Percentiles rank a stretch among this genome's conserved stretches.
phyloP scores from a whole-genome alignment of 2,797 vertebrate genomes.

The Arctocebus calabarensis region DNA sequence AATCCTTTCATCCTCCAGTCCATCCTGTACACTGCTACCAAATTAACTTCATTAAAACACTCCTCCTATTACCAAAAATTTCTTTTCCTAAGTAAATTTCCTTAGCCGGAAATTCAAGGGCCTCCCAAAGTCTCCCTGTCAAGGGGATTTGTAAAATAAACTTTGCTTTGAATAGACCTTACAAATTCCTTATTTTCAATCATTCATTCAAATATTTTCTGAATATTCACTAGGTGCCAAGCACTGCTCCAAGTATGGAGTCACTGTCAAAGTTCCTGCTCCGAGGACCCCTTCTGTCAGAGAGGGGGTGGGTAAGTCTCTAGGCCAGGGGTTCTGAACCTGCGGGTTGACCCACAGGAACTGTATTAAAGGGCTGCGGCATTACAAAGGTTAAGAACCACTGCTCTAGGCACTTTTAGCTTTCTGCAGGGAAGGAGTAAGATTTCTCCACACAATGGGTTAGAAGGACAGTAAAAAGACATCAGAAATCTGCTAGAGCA shows the following conservation, averaged over 20 bases:
- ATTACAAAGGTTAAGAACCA: too few species aligned
- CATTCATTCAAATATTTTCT: slow-evolving; percentile 26
- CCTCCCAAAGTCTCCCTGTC: slow-evolving; percentile 39
- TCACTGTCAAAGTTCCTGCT: background rate
- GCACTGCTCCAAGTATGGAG: background rate
- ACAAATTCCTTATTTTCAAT: slow-evolving; percentile 7
- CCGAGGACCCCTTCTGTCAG: background rate
- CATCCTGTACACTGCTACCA: background rate
- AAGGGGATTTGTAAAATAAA: slow-evolving; percentile 37
- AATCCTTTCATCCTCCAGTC: background rate
- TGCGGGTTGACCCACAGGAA: too few species aligned
- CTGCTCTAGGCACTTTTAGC: background rate
- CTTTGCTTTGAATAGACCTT: background rate
- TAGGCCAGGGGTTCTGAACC: too few species aligned
- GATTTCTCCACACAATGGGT: background rate
- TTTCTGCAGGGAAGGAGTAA: background rate
- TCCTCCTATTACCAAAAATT: slow-evolving; percentile 4
- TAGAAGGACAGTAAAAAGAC: background rate
- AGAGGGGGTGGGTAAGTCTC: background rate
- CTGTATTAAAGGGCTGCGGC: too few species aligned
- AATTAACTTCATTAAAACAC: slow-evolving; percentile 22
- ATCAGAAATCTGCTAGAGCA: background rate
- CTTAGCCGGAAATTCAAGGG: slow-evolving; percentile 37
- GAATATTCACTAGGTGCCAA: background rate
- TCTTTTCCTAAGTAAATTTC: slow-evolving; percentile 40